Base-by-base conservation (phyloP, 1,140 invertebrate species). In the Drosophila subpulchrella region DNA sequence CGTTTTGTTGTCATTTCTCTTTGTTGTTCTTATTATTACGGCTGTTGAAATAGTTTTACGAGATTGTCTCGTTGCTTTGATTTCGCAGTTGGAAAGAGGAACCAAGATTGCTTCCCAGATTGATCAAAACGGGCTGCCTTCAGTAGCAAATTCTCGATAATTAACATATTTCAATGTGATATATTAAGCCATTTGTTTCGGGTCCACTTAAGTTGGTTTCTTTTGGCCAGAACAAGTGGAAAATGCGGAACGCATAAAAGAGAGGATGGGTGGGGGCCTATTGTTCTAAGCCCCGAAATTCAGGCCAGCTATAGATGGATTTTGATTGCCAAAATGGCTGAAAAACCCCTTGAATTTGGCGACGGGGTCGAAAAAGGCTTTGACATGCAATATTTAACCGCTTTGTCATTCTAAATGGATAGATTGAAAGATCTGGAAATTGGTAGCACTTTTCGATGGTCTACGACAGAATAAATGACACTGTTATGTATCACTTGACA, bases 151-250 rank as follows among this genome's bases (percentile, higher is more conserved):
- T 65, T 62, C 56, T 62, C 47, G 54, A 71, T 78, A 83, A 78
- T 81, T 81, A 81, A 68, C 80, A 81, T 77, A 77, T 77, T 74
- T 78, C 61, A 56, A 20, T 77, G 38, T 57, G 54, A 68, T 58
- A 60, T 68, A 57, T 72, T 50, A 17, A 12, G 27, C 27, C 30
- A 47, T 34, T 60, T 51, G 7, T 30, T 20, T 30, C 6, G 24
- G 13, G 7, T 12, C 10, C 3, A 51, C 17, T 51, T 27, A 10
- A 24, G 13, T n/a, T 7, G 3, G 6, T 34, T 4, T 7, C 6
- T 13, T 11, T 47, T 4, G n/a, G 20, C 36, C 53, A 39, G 36
- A 27, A 27, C n/a, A 15, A 50, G 27, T 27, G 4, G 30, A 34
- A 50, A 51, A 51, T 27, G 32, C 57, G 44, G 4, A 27, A 27